Evolutionary conservation across 2,888 invertebrate genomes (phyloP).

Genomic region (Hartigia nigra): DNA sequence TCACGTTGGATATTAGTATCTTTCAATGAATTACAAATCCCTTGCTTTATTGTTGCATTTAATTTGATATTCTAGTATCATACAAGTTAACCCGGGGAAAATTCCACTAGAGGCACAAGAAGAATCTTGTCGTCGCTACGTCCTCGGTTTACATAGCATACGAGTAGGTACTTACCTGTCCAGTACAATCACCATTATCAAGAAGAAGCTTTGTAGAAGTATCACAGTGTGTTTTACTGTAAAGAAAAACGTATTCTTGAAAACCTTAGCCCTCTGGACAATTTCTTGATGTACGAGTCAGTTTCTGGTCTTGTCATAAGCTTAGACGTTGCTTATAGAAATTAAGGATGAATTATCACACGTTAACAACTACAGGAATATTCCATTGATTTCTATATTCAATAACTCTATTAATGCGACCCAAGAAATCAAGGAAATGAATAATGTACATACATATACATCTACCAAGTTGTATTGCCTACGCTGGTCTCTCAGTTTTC

Average conservation of each 20-base stretch:
- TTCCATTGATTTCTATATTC: too few species aligned
- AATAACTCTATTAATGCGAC: too few species aligned
- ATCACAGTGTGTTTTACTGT: not conserved
- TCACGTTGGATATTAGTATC: not conserved
- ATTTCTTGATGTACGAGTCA: not conserved
- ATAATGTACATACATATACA: not conserved
- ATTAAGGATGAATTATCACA: too few species aligned
- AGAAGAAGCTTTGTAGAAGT: not conserved
- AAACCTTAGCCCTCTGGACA: not conserved
- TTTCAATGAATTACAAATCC: too few species aligned
- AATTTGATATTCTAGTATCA: not conserved
- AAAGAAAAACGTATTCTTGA: not conserved
- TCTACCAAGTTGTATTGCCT: not conserved
- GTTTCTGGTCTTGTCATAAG: too few species aligned
- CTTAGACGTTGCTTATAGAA: too few species aligned
- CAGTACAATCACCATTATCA: not conserved
- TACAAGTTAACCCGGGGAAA: not conserved
- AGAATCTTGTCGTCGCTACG: not conserved
- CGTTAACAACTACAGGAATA: too few species aligned
- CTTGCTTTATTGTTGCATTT: too few species aligned
- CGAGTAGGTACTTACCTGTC: not conserved
- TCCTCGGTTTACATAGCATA: not conserved
- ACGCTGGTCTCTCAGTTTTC: not conserved
- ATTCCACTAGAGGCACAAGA: not conserved
- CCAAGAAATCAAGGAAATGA: too few species aligned